Evolutionary conservation across 2,888 invertebrate genomes (phyloP).

Genomic region (Polyommatus icarus): DNA sequence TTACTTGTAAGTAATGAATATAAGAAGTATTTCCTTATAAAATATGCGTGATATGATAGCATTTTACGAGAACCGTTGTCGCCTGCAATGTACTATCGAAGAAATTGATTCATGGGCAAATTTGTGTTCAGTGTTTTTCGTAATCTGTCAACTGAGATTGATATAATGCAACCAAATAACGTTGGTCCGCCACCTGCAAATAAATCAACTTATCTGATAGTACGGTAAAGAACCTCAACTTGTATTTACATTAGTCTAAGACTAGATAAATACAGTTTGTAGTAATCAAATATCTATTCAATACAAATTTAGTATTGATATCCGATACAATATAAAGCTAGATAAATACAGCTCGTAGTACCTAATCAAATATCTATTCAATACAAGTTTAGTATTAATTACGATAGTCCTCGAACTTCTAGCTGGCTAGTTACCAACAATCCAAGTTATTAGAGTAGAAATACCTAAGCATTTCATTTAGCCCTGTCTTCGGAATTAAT

Average conservation of each 20-base stretch:
- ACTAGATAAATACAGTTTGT: not conserved
- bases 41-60: too few species aligned
- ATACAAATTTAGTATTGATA: not conserved
- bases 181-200: too few species aligned
- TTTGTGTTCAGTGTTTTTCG: too few species aligned
- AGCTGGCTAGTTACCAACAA: conserved; percentile 3
- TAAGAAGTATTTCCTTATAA: too few species aligned
- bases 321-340: not conserved
- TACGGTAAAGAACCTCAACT: too few species aligned
- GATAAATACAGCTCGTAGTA: not conserved
- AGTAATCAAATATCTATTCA: not conserved
- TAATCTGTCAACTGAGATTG: too few species aligned
- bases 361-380: not conserved
- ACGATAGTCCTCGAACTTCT: not conserved
- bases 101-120: too few species aligned
- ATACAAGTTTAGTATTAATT: not conserved
- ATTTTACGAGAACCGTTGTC: too few species aligned
- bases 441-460: not conserved
- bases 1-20: too few species aligned
- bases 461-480: conserved; percentile 12
- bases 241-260: not conserved
- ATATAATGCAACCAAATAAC: too few species aligned
- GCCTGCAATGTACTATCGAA: too few species aligned
- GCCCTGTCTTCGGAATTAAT: conserved; percentile 21
- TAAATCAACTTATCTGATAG: too few species aligned